A percentile compares a stretch with the other conserved stretches of the same genome.
Evolutionary conservation across 1,140 invertebrate species (phyloP).

Genomic region (Nylanderia fulva): DNA sequence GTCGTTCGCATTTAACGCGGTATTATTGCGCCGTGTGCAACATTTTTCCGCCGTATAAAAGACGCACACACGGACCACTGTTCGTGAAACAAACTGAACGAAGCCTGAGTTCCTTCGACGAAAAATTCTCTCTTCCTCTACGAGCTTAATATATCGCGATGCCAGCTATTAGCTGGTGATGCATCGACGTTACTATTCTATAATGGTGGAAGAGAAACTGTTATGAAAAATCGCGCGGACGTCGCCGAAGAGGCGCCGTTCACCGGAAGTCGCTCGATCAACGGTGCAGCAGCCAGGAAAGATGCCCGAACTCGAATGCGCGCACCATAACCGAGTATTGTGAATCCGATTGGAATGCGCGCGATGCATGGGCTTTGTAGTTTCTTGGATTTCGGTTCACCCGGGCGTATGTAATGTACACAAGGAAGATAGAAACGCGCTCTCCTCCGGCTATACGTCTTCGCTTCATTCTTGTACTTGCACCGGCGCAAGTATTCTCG

Average conservation of each 20-base stretch:
- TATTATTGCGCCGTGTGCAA: conserved; percentile 22
- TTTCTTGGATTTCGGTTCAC: conserved; percentile 54
- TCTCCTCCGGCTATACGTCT: conserved; percentile 26
- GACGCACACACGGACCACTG: conserved; percentile 28
- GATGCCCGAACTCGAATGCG: not conserved
- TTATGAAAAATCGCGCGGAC: conserved; percentile 56
- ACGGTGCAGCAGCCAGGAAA: not conserved
- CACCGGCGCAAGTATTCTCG: conserved; percentile 33
- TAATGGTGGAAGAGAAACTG: conserved; percentile 19
- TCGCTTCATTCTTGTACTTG: conserved; percentile 49
- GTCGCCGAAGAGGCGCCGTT: conserved; percentile 27
- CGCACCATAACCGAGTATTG: conserved; percentile 36
- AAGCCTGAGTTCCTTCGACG: conserved; percentile 57
- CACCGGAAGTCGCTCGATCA: conserved; percentile 49
- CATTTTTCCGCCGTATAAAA: conserved; percentile 37
- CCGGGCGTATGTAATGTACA: conserved; percentile 43
- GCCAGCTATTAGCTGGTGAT: conserved; percentile 53
- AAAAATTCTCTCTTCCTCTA: conserved; percentile 28
- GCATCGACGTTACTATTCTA: conserved; percentile 34
- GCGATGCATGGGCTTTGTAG: conserved; percentile 44
- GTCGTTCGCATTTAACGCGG: conserved; percentile 19
- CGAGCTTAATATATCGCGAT: conserved; percentile 58
- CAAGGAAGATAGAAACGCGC: conserved; percentile 54
- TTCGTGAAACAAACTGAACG: conserved; percentile 60
- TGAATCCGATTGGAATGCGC: conserved; percentile 53